These are phyloP conservation scores for Python bivittatus DNA, from an alignment of 2,113 vertebrate genomes.

Conservation along the genomic window DNA sequence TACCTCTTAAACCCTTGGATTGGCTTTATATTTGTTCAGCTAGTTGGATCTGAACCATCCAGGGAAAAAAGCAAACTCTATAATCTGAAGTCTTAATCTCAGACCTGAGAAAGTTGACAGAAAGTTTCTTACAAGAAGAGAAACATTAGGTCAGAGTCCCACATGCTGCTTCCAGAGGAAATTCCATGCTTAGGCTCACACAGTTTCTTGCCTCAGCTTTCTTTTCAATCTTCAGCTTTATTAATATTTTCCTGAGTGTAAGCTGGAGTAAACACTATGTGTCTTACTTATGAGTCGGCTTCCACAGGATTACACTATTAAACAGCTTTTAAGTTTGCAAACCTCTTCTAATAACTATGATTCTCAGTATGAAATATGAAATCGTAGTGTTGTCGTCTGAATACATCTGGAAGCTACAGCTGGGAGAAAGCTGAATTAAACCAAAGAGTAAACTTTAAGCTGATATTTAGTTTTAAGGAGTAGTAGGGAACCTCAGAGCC, in stretches of 20 bases:
- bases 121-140: neutral
- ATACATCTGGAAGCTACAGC: neutral
- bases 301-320: neutral
- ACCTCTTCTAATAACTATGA: neutral
- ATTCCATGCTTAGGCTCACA: neutral
- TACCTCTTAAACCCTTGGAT: constrained; percentile 14
- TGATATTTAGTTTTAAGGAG: neutral
- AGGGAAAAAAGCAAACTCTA: neutral
- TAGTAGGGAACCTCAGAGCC: neutral
- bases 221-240: neutral
- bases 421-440: constrained; percentile 12
- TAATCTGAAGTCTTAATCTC: neutral
- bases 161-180: neutral
- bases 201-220: constrained; percentile 10
- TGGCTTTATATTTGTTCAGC: neutral
- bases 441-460: constrained; percentile 25
- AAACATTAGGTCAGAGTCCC: neutral
- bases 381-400: neutral
- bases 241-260: neutral
- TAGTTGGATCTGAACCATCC: constrained; percentile 10
- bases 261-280: neutral
- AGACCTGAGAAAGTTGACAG: neutral
- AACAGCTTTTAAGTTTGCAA: neutral
- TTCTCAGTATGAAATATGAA: neutral
- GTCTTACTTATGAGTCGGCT: neutral